A percentile compares a stretch with the other conserved stretches of the same genome.
Conservation (phyloP, 2,113 vertebrate species). For the Eleginops maclovinus region DNA sequence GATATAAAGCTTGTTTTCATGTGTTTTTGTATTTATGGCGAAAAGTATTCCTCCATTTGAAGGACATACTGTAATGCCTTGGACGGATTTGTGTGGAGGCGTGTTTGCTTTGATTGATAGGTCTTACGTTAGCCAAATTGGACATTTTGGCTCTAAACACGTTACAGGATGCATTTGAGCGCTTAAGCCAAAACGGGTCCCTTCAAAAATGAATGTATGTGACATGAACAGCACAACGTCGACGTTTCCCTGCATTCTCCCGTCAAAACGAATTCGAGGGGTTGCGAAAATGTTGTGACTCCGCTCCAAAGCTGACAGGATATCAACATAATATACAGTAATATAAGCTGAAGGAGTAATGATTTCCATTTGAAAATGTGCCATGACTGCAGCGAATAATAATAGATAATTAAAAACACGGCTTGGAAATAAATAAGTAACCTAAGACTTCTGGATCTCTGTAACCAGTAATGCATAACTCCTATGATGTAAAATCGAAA, state of each 20-base stretch:
- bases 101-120: background rate
- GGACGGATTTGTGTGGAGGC: background rate
- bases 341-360: conserved; percentile 35
- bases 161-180: background rate
- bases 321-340: conserved; percentile 28
- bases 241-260: background rate
- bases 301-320: conserved; percentile 32
- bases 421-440: conserved; percentile 8
- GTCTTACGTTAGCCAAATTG: background rate
- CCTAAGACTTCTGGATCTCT: background rate
- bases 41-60: background rate
- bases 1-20: background rate
- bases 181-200: background rate
- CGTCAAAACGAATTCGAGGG: conserved; percentile 5
- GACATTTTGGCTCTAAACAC: background rate
- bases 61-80: background rate
- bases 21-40: background rate
- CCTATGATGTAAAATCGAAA: background rate
- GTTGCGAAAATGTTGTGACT: conserved; percentile 19
- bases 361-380: conserved; percentile 17
- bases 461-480: background rate
- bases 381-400: conserved; percentile 12
- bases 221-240: background rate
- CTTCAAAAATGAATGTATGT: background rate
- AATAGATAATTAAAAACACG: conserved; percentile 3